Conservation (phyloP, 2,113 vertebrate species). For the Gadus chalcogrammus region DNA sequence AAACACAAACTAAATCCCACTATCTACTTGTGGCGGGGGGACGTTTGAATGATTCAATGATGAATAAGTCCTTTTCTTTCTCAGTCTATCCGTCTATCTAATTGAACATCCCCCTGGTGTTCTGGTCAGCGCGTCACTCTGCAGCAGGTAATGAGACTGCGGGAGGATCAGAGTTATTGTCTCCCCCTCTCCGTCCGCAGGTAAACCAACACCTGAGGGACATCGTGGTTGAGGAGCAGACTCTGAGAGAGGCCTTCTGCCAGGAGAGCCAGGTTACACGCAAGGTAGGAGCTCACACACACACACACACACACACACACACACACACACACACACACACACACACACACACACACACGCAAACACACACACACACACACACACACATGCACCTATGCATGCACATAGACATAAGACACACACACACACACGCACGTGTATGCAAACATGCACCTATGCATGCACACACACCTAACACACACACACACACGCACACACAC, state of each 20-base stretch:
- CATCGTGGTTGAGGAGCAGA: conserved; percentile 89
- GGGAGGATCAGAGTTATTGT: not conserved
- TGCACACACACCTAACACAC: not conserved
- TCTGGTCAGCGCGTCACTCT: not conserved
- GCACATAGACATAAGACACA: not conserved
- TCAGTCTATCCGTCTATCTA: conserved; percentile 15
- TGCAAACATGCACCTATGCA: not conserved
- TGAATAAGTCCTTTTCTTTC: not conserved
- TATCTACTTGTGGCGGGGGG: too few relatives aligned
- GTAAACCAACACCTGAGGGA: conserved; percentile 92
- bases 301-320: not conserved
- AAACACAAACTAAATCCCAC: too few relatives aligned
- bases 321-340: not conserved
- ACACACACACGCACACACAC: not conserved
- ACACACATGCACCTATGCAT: not conserved
- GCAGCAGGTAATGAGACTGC: too few relatives aligned
- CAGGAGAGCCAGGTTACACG: conserved; percentile 73
- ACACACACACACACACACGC: too few relatives aligned
- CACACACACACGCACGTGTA: conserved; percentile 1
- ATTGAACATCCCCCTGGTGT: not conserved
- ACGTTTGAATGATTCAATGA: too few relatives aligned
- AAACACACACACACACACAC: too few relatives aligned
- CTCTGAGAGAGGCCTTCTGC: conserved; percentile 73
- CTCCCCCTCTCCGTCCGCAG: conserved; percentile 55
- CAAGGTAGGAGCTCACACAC: conserved; percentile 72